Evolutionary conservation across 2,113 vertebrate genomes (phyloP).

Genomic region (Zootoca vivipara): DNA sequence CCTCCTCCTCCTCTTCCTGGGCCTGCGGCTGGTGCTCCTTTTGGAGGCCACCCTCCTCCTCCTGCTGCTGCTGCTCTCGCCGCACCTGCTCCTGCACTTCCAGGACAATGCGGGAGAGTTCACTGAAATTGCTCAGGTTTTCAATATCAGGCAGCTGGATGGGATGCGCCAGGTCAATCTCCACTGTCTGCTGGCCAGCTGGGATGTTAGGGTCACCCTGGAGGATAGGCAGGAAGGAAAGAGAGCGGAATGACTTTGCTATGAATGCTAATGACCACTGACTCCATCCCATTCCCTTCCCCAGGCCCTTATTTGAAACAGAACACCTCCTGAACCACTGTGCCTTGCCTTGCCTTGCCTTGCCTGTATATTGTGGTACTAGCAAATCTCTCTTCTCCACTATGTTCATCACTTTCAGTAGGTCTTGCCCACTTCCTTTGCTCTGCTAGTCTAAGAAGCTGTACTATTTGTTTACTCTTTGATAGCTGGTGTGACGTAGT

Average conservation of each 20-base stretch:
- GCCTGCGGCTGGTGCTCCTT: constrained; percentile 18
- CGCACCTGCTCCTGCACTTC: constrained; percentile 85
- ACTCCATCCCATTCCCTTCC: rapidly evolving
- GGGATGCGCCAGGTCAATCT: constrained; percentile 86
- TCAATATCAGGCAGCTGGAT: constrained; percentile 88
- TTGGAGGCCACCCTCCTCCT: constrained; percentile 1
- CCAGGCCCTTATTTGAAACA: too few relatives aligned
- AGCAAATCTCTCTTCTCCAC: not conserved
- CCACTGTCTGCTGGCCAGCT: constrained; percentile 93
- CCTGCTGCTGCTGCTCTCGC: constrained; percentile 69
- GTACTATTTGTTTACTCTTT: not conserved
- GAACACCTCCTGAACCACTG: not conserved
- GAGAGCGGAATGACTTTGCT: not conserved
- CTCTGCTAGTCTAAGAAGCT: not conserved
- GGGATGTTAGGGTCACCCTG: constrained; percentile 98
- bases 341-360: not conserved
- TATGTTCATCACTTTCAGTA: not conserved
- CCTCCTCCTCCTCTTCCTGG: not conserved
- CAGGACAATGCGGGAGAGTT: constrained; percentile 88
- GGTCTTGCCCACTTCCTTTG: not conserved
- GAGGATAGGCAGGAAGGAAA: not conserved
- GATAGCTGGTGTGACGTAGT: too few relatives aligned
- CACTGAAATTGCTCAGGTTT: constrained; percentile 84
- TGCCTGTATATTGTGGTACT: not conserved
- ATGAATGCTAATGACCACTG: not conserved